phyloP scores from a whole-genome alignment of 2,888 invertebrate genomes.

The Drosophila leonis region DNA sequence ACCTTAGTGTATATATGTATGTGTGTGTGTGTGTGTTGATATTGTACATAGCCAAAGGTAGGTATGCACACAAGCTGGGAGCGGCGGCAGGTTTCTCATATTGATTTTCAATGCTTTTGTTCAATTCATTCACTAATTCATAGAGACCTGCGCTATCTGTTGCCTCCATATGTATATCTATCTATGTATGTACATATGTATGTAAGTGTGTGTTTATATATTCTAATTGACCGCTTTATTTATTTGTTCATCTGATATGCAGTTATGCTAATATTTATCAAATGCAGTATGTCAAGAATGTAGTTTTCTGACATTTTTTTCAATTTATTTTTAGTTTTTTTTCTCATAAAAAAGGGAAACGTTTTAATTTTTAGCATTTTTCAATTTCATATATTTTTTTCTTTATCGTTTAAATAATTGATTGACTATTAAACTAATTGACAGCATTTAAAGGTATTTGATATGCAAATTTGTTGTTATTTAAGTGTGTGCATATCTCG shows the following conservation, averaged over 20 bases:
- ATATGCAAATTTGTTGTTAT: constrained; percentile 11
- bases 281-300: background rate
- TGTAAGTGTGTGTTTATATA: constrained; percentile 18
- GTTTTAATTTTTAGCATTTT: background rate
- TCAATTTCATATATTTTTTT: background rate
- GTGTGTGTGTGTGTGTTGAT: constrained; percentile 14
- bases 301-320: background rate
- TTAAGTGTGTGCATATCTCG: constrained; percentile 5
- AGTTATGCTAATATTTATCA: constrained; percentile 16
- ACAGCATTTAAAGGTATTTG: constrained; percentile 1
- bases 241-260: constrained; percentile 8
- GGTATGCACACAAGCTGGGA: constrained; percentile 72
- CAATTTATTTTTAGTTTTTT: background rate
- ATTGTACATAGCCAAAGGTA: constrained; percentile 49
- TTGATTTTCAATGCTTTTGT: constrained; percentile 79
- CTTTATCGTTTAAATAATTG: constrained; percentile 7
- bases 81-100: constrained; percentile 79
- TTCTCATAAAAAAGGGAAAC: too few relatives aligned
- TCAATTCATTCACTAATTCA: constrained; percentile 80
- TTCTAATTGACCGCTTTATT: constrained; percentile 71
- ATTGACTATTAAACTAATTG: constrained; percentile 22
- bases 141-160: constrained; percentile 53
- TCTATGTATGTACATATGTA: too few relatives aligned
- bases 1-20: constrained; percentile 14
- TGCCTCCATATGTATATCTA: constrained; percentile 8